Evolutionary conservation across 2,888 invertebrate species (phyloP).

Genomic region (Drosophila sordidapex): DNA sequence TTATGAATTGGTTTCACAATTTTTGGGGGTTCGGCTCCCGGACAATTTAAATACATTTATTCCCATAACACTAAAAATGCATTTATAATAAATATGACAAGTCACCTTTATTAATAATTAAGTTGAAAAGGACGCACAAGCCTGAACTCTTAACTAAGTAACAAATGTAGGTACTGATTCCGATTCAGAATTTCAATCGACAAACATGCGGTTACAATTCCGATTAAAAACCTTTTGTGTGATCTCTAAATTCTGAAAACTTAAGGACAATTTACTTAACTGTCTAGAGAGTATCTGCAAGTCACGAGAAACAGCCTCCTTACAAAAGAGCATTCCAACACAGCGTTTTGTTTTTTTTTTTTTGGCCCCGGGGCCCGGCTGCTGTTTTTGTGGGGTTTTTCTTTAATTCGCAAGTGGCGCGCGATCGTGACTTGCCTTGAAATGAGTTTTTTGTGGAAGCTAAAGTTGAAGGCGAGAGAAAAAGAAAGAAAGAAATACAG

Average conservation of each 20-base stretch:
- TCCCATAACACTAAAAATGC: too few relatives aligned
- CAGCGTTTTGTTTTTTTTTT: neutral
- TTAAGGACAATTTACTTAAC: neutral
- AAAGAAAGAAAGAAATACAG: neutral
- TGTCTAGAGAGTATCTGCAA: neutral
- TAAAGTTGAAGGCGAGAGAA: constrained; percentile 38
- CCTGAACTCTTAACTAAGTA: too few relatives aligned
- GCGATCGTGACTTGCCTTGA: constrained; percentile 76
- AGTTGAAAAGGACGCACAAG: too few relatives aligned
- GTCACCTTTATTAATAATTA: too few relatives aligned
- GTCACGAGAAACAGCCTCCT: neutral
- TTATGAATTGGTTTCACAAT: too few relatives aligned
- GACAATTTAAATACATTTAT: too few relatives aligned
- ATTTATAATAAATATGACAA: too few relatives aligned
- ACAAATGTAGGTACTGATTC: too few relatives aligned
- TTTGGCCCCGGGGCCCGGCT: constrained; percentile 43
- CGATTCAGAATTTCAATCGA: neutral
- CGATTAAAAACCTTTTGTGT: neutral
- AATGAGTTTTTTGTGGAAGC: constrained; percentile 46
- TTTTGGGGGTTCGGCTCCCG: too few relatives aligned
- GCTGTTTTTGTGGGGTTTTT: constrained; percentile 57
- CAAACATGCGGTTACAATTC: too few relatives aligned
- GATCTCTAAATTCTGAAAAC: neutral
- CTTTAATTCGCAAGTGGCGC: constrained; percentile 70
- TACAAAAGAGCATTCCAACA: neutral